A percentile compares a stretch with the other conserved stretches of the same genome.
Evolutionary conservation across 2,888 invertebrate genomes (phyloP).

Genomic region (Agonum fuliginosum): DNA sequence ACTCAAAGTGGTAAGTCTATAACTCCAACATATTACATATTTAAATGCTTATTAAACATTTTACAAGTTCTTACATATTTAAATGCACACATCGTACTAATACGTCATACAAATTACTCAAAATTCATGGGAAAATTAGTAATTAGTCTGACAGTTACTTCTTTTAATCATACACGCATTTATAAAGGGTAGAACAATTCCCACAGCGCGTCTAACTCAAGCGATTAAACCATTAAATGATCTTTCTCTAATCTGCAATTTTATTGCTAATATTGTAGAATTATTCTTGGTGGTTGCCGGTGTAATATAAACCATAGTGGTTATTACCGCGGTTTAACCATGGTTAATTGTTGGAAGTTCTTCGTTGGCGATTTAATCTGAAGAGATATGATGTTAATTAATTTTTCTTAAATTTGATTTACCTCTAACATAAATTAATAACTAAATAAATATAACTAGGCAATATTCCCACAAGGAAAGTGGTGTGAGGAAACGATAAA

Average conservation of each 20-base stretch:
- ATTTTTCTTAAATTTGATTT: too few species aligned
- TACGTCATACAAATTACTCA: neutral
- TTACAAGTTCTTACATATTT: neutral
- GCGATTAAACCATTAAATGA: conserved; percentile 1
- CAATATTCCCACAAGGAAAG: too few species aligned
- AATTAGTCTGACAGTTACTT: conserved; percentile 9
- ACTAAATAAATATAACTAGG: too few species aligned
- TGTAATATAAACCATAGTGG: neutral
- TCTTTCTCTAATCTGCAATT: conserved; percentile 3
- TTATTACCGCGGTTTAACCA: neutral
- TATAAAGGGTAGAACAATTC: conserved; percentile 21
- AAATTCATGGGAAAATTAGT: conserved; percentile 4
- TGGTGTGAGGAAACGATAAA: too few species aligned
- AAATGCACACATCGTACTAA: neutral
- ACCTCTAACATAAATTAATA: too few species aligned
- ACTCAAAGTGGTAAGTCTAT: too few species aligned
- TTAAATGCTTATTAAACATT: too few species aligned
- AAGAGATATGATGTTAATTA: neutral
- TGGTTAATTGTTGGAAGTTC: neutral
- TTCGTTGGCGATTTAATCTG: neutral
- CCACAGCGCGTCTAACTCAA: neutral
- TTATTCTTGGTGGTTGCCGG: neutral
- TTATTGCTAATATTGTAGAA: conserved; percentile 14
- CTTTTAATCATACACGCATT: neutral
- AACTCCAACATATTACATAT: too few species aligned